A percentile compares a stretch with the other conserved stretches of the same genome.
Conservation (phyloP, 2,113 vertebrate species). For the Erpornis zantholeuca region DNA sequence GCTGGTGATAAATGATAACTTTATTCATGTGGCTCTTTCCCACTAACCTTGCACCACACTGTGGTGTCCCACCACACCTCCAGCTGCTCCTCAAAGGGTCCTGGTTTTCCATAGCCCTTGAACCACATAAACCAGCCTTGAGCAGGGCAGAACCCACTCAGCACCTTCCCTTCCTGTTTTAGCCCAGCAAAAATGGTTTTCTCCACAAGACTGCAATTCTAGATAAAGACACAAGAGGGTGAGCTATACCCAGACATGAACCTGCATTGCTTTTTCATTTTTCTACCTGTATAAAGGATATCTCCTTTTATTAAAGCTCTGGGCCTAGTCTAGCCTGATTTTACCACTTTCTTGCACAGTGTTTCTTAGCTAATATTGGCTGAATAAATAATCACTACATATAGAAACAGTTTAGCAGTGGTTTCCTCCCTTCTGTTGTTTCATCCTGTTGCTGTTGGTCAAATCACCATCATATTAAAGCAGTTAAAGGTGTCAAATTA, state of each 20-base stretch:
- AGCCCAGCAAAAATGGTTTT: neutral
- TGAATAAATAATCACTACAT: neutral
- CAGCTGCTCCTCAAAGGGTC: neutral
- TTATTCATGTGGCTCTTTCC: neutral
- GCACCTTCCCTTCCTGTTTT: neutral
- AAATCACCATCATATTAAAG: neutral
- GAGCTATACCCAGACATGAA: neutral
- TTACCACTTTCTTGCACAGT: neutral
- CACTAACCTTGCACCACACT: neutral
- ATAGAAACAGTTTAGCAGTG: neutral
- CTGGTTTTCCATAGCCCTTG: neutral
- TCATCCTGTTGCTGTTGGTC: neutral
- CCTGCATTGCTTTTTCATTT: neutral
- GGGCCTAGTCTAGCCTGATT: neutral
- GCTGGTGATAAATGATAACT: neutral
- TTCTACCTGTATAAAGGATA: neutral
- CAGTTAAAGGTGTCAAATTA: rapidly evolving
- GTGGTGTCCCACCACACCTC: neutral
- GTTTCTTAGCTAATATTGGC: neutral
- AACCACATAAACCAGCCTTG: neutral
- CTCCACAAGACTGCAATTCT: neutral
- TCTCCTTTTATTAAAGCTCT: neutral
- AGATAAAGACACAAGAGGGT: slow-evolving; percentile 30
- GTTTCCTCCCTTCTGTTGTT: neutral
- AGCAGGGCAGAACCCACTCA: neutral